Evolutionary conservation across 2,113 vertebrate species (phyloP).

Genomic region (Prolemur simus): DNA sequence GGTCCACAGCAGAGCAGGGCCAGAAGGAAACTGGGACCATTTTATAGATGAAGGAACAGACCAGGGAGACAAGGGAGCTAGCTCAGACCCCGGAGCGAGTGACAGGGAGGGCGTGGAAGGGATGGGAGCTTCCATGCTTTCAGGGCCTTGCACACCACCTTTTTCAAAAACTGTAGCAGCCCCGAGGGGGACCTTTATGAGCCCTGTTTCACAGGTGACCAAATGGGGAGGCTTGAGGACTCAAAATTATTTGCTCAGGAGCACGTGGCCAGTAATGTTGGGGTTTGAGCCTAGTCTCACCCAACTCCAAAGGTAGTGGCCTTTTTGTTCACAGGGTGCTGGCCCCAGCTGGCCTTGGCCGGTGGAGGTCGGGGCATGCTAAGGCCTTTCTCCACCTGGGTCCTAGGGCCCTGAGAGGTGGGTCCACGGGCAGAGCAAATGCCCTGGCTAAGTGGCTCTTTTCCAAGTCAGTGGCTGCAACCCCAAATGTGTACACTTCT

Average conservation of each 20-base stretch:
- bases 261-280: background rate
- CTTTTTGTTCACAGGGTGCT: accelerated
- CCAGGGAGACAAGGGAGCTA: background rate
- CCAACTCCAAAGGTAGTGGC: background rate
- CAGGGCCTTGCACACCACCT: background rate
- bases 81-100: background rate
- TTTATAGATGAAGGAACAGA: background rate
- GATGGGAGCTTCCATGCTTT: accelerated
- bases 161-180: background rate
- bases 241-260: background rate
- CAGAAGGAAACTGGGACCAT: background rate
- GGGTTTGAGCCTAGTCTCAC: background rate
- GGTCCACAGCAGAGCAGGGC: background rate
- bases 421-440: background rate
- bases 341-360: accelerated
- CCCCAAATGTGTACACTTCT: background rate
- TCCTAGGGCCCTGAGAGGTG: background rate
- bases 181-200: background rate
- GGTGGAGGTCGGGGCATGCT: background rate
- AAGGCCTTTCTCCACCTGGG: background rate
- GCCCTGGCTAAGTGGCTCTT: background rate
- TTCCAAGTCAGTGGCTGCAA: background rate
- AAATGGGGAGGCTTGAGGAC: background rate
- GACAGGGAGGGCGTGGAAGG: background rate
- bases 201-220: background rate